phyloP scores from a whole-genome alignment of 2,888 invertebrate species.

The Callinectes sapidus region DNA sequence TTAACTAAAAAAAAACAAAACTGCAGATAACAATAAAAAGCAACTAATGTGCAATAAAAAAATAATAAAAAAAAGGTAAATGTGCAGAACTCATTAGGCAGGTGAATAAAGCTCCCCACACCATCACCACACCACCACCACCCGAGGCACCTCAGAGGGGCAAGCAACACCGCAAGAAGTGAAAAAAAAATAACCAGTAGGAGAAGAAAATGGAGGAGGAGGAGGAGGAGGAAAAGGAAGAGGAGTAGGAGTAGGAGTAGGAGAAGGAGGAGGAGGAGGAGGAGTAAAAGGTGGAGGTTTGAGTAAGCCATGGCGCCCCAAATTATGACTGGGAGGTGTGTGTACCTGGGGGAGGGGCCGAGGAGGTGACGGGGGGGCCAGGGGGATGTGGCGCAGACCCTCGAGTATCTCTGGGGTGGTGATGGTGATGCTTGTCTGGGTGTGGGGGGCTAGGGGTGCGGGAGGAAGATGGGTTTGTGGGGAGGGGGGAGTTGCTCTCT shows the following conservation, averaged over 20 bases:
- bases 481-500: constrained; percentile 41
- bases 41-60: constrained; percentile 47
- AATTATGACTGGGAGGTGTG: constrained; percentile 37
- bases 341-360: constrained; percentile 56
- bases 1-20: constrained; percentile 47
- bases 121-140: constrained; percentile 64
- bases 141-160: constrained; percentile 52
- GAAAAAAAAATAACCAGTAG: constrained; percentile 37
- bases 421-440: constrained; percentile 69
- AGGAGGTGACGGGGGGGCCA: constrained; percentile 42
- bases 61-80: constrained; percentile 7
- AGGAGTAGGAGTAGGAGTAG: background rate
- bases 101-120: constrained; percentile 51
- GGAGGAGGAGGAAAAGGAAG: background rate
- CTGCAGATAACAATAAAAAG: constrained; percentile 35
- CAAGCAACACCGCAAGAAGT: constrained; percentile 49
- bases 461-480: constrained; percentile 32
- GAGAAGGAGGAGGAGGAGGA: constrained; percentile 5
- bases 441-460: constrained; percentile 50
- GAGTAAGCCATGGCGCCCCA: constrained; percentile 53
- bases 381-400: constrained; percentile 56
- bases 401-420: constrained; percentile 65
- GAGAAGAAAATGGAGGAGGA: background rate
- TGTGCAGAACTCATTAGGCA: background rate
- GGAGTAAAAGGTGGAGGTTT: constrained; percentile 16